Base-by-base conservation (phyloP, 2,888 invertebrate genomes). In the Caenorhabditis imperialis region DNA sequence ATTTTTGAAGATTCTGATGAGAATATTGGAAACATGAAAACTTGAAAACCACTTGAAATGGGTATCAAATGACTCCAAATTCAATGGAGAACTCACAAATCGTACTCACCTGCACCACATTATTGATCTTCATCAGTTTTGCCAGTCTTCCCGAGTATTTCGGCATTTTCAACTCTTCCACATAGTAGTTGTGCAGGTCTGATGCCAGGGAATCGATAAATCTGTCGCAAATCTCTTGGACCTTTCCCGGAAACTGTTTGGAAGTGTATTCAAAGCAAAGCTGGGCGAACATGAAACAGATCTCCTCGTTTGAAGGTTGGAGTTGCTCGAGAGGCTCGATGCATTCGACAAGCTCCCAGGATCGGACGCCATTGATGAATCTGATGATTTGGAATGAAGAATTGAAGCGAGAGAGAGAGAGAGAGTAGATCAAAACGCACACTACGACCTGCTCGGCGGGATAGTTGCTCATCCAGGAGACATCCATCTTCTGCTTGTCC, bases 91-190 rank as follows among this genome's bases (percentile, higher is more conserved):
- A n/a, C n/a, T n/a, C n/a, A n/a, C n/a, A n/a, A n/a, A n/a, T n/a
- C n/a, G n/a, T n/a, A n/a, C 30, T 6, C 30, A 30, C 30, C 30
- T 79, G 74, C 1, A 78, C 55, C 25, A 51, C 53, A 23, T 78
- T 61, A 18, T 74, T 71, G 30, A 81, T 73, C 14, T 57, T 62
- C 76, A 78, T 75, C 58, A 81, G 53, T 54, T 75, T 67, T n/a
- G 72, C 58, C 5, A 81, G 30, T 33, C 80, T 27, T 14, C 55
- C 67, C 10, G 75, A 69, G 33, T 81, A 81, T 23, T 73, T 72
- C 2, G 30, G 30, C 30, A 10, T 30, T 6, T 58, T 54, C 16
- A 57, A 18, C 1, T 63, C 50, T 18, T 61, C 51, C 12, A 50
- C 22, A 54, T 72, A 72, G 18, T 63, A 72, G 12, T 63, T 14